Evolutionary conservation across 2,888 invertebrate genomes (phyloP), one percentile per base, ranked within the genome.

Genomic region (Perizoma affinitatum): DNA sequence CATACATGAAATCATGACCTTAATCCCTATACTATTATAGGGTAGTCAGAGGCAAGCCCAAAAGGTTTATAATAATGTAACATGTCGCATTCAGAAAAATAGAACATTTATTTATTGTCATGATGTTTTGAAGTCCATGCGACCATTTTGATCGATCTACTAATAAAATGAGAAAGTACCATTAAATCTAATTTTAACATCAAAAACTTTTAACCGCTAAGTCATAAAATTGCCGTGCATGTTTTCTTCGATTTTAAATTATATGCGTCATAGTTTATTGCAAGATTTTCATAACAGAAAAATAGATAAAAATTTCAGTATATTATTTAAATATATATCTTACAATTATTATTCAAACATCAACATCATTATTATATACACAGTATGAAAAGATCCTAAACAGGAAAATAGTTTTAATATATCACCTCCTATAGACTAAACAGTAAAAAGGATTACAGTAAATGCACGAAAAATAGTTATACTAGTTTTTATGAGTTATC

Each of bases 401-500:
- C 82, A 74, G 83, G 85, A 87, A 83, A 87, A 86, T 87, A 87
- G 84, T 82, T 78, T 79, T 82, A 79, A 83, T 87, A 90, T 91
- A 90, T 91, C 91, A 90, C 90, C 86, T 76, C 82, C 88, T 88
- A 76, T 83, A 78, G 84, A 82, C 85, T 22, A 22, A 83, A 84
- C 82, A 84, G 83, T 90, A 87, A 84, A 88, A 89, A 86, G 84
- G 84, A 85, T 89, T 91, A 90, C 90, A 92, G 91, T 92, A 92
- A 90, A 92, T 90, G 86, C 89, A 87, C 91, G 86, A 91, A 92
- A 92, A 91, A 92, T 92, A 92, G 90, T 88, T 79, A 83, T 78
- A 84, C 75, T 9, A 80, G 89, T 87, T 89, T 86, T 90, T 82
- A 85, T 78, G 75, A 81, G 78, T 83, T 82, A 67, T 75, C 75